A percentile compares a stretch with the other conserved stretches of the same genome.
These are phyloP conservation scores for Urophycis tenuis DNA, from an alignment of 2,797 vertebrate genomes.

Conservation along the genomic window DNA sequence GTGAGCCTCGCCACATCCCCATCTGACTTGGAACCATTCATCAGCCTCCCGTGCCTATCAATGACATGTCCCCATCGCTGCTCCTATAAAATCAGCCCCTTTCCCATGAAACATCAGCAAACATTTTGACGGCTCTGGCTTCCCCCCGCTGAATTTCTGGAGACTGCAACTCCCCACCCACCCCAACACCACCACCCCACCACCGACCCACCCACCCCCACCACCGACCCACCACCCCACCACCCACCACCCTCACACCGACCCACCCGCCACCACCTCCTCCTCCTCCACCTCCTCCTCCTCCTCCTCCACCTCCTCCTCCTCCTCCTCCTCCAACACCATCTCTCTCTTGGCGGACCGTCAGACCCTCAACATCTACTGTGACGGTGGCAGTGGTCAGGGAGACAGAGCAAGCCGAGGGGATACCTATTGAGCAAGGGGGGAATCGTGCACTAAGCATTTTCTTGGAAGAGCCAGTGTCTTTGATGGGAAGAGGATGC, in stretches of 20 bases:
- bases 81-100: conserved; percentile 99
- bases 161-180: conserved; percentile 70
- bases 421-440: conserved; percentile 61
- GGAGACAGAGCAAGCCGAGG: conserved; percentile 61
- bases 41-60: conserved; percentile 99
- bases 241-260: conserved; percentile 24
- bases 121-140: conserved; percentile 99
- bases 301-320: conserved; percentile 33
- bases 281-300: conserved; percentile 46
- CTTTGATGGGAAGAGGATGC: conserved; percentile 99
- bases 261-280: conserved; percentile 43
- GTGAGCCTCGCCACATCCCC: conserved; percentile 99
- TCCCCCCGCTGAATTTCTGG: conserved; percentile 87
- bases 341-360: conserved; percentile 57
- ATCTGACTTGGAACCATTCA: conserved; percentile 99
- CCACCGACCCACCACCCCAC: conserved; percentile 33
- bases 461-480: conserved; percentile 77
- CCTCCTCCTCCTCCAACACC: conserved; percentile 49
- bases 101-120: conserved; percentile 99
- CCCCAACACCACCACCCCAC: conserved; percentile 27
- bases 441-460: conserved; percentile 64
- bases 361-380: conserved; percentile 74
- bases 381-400: conserved; percentile 68
- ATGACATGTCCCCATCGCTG: conserved; percentile 99
- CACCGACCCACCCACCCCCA: conserved; percentile 45